A percentile compares a stretch with the other conserved stretches of the same genome.
Conservation (phyloP, 2,888 invertebrate genomes). For the Ethmia dodecea region DNA sequence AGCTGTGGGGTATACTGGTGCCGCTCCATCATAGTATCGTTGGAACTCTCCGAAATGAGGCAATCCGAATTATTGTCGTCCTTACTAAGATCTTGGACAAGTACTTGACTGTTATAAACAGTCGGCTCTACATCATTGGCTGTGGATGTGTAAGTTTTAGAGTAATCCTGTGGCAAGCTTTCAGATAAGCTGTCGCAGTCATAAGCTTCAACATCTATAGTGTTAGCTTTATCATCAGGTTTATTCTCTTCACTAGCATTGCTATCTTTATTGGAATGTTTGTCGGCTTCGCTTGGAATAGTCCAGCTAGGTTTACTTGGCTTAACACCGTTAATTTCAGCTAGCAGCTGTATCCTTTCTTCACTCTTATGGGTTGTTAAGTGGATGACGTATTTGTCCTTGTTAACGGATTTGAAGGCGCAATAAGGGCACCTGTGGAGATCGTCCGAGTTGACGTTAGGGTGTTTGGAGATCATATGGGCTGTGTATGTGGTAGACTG, state of each 20-base stretch:
- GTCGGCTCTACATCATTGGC: constrained; percentile 35
- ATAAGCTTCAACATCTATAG: constrained; percentile 61
- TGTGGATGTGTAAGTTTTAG: constrained; percentile 46
- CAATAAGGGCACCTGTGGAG: constrained; percentile 80
- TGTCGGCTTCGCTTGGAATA: constrained; percentile 52
- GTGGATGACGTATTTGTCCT: constrained; percentile 78
- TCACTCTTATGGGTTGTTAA: constrained; percentile 70
- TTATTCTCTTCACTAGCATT: constrained; percentile 37
- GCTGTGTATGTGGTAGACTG: constrained; percentile 87
- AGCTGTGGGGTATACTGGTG: constrained; percentile 50
- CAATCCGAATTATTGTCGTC: constrained; percentile 63
- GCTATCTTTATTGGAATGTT: constrained; percentile 29
- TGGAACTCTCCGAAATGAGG: constrained; percentile 55
- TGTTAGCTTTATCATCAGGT: constrained; percentile 45
- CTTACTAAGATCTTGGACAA: constrained; percentile 55
- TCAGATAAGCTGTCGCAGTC: constrained; percentile 65
- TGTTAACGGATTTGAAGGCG: constrained; percentile 80
- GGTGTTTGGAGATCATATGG: constrained; percentile 89
- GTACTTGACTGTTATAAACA: constrained; percentile 37
- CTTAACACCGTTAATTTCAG: constrained; percentile 48
- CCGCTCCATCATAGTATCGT: constrained; percentile 48
- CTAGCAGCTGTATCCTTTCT: constrained; percentile 54
- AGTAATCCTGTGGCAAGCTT: constrained; percentile 47
- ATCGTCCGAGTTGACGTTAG: constrained; percentile 79
- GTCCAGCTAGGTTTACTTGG: constrained; percentile 62